Evolutionary conservation across 2,888 invertebrate genomes (phyloP).

Genomic region (Alloscopus bannaensis): DNA sequence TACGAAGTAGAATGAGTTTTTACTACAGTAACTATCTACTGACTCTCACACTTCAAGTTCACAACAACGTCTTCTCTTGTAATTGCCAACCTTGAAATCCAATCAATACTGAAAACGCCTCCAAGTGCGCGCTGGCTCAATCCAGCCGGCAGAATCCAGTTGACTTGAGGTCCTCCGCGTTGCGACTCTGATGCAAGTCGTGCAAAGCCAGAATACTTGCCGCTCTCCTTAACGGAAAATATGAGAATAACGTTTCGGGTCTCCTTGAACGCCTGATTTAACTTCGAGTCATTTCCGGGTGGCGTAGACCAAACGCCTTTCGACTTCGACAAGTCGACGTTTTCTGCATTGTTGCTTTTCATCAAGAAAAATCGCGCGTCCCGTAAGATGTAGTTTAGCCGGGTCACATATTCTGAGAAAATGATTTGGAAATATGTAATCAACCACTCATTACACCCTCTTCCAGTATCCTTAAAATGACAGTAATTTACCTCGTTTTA

Average conservation of each 20-base stretch:
- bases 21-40: too few relatives aligned
- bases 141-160: slow-evolving; percentile 96
- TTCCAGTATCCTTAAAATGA: not conserved
- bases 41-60: too few relatives aligned
- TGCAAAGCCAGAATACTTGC: slow-evolving; percentile 92
- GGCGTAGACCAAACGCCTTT: slow-evolving; percentile 98
- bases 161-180: slow-evolving; percentile 91
- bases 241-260: slow-evolving; percentile 95
- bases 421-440: not conserved
- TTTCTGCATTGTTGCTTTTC: slow-evolving; percentile 98
- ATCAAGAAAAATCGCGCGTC: slow-evolving; percentile 96
- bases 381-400: slow-evolving; percentile 92
- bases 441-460: not conserved
- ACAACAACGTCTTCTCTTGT: not conserved
- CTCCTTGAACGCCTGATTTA: slow-evolving; percentile 95
- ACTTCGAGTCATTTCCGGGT: slow-evolving; percentile 96
- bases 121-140: slow-evolving; percentile 94
- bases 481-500: slow-evolving; percentile 38
- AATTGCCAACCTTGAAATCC: slow-evolving; percentile 85
- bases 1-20: slow-evolving; percentile 69
- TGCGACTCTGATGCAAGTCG: slow-evolving; percentile 91
- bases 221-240: slow-evolving; percentile 98
- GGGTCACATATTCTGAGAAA: slow-evolving; percentile 84
- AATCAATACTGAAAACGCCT: slow-evolving; percentile 97
- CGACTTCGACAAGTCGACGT: slow-evolving; percentile 94